A percentile compares a stretch with the other conserved stretches of the same genome.
These are phyloP conservation scores for Fopius arisanus DNA, from an alignment of 1,140 invertebrate genomes.

Conservation along the genomic window DNA sequence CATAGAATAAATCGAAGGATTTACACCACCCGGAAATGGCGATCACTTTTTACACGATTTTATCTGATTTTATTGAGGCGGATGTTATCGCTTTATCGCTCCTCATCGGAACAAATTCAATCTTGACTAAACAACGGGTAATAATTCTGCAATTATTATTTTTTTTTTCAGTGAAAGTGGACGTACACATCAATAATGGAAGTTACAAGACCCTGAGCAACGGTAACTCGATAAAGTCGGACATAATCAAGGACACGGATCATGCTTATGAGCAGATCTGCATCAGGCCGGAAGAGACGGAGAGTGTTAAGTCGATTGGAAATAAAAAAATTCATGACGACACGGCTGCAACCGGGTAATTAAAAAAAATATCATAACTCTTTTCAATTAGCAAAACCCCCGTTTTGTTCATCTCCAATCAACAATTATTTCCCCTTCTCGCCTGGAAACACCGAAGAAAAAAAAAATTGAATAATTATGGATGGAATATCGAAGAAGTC, in stretches of 20 bases:
- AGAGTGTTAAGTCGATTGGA: slow-evolving; percentile 43
- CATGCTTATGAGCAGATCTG: slow-evolving; percentile 64
- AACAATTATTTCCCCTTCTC: not conserved
- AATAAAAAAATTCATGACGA: slow-evolving; percentile 54
- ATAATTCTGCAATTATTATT: not conserved
- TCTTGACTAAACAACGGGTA: not conserved
- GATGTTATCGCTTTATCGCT: slow-evolving; percentile 8
- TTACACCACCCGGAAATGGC: not conserved
- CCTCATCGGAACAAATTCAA: not conserved
- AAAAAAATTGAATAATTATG: not conserved
- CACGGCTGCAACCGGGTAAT: slow-evolving; percentile 48
- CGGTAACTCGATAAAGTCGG: slow-evolving; percentile 53
- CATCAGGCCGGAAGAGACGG: slow-evolving; percentile 53
- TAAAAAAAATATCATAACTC: not conserved
- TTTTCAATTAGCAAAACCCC: not conserved
- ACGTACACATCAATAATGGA: slow-evolving; percentile 62
- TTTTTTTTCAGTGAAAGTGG: slow-evolving; percentile 61
- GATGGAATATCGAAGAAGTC: no score
- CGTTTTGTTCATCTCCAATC: not conserved
- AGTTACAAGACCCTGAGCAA: slow-evolving; percentile 51
- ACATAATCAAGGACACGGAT: slow-evolving; percentile 56
- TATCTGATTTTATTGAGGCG: slow-evolving; percentile 6
- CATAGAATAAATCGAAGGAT: not conserved
- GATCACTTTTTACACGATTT: not conserved
- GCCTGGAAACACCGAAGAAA: no score